phyloP scores from a whole-genome alignment of 2,113 vertebrate species.

The Calyptommatus sinebrachiatus region DNA sequence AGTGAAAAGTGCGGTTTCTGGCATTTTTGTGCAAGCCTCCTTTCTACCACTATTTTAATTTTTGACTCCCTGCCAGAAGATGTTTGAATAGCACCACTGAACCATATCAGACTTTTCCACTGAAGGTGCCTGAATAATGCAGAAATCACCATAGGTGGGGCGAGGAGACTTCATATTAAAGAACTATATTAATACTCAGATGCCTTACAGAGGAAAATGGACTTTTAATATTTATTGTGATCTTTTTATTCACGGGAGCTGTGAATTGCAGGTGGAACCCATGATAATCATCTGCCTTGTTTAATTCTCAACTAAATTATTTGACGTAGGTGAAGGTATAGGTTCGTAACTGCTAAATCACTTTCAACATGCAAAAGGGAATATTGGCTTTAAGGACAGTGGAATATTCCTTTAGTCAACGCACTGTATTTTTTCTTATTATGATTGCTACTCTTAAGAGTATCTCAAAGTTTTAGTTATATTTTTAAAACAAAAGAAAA shows the following conservation, averaged over 20 bases:
- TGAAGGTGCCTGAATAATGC: constrained; percentile 54
- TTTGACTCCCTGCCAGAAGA: neutral
- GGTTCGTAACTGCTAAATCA: constrained; percentile 68
- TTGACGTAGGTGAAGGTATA: constrained; percentile 58
- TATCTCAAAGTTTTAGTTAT: constrained; percentile 74
- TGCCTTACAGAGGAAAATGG: constrained; percentile 66
- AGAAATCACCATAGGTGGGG: constrained; percentile 4
- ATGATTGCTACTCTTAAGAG: constrained; percentile 77
- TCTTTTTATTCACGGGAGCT: constrained; percentile 65
- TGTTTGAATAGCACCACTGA: constrained; percentile 13
- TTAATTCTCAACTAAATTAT: constrained; percentile 69
- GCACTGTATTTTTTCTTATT: constrained; percentile 82
- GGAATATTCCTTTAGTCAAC: constrained; percentile 70
- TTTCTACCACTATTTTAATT: neutral
- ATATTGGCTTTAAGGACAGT: constrained; percentile 63
- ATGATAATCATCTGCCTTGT: constrained; percentile 60
- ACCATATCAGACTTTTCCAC: constrained; percentile 28
- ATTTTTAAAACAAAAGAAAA: constrained; percentile 67
- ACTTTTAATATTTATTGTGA: constrained; percentile 71
- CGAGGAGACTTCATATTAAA: constrained; percentile 61
- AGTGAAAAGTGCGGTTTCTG: constrained; percentile 59
- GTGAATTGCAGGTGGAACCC: constrained; percentile 62
- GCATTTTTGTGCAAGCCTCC: constrained; percentile 32
- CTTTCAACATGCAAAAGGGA: constrained; percentile 74
- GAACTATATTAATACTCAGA: constrained; percentile 68